Base-by-base conservation (phyloP, 2,113 vertebrate genomes). In the Platichthys stellatus region DNA sequence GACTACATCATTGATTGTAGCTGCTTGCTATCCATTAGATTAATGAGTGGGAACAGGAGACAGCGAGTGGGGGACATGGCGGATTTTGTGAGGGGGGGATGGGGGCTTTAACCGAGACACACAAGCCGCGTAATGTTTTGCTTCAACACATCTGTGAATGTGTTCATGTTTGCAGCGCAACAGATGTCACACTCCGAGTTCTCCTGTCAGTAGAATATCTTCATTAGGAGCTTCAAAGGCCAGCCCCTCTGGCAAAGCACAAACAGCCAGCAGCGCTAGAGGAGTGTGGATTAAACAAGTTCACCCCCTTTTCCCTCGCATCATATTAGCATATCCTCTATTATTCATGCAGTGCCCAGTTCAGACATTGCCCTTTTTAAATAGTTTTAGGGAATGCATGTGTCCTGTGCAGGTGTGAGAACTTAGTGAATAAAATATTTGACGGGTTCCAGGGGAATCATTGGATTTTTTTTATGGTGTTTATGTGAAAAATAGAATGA, bases 221-320 rank as follows among this genome's bases (percentile, higher is more conserved):
- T 94, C 90, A 93, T 94, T 92, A 93, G 38, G 69, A 63, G 60
- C 80, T 85, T 91, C 84, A 90, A 90, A 90, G 83, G 66, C 67
- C 67, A 38, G 23, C 71, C 84, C 90, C 83, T 82, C 72, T 63
- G 86, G 89, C 91, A 65, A 59, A 74, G 76, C 81, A 82, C 83
- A 89, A 88, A 89, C 86, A 89, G 86, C 88, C 91, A 76, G 73
- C 73, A 92, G 88, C 85, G 47, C 72, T 21, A 71, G 73, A 53
- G 7, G 61, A 73, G 60, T 83, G 69, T 80, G 80, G 72, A 82
- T 86, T 80, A 79, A 92, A 90, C 74, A 80, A 76, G 63, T 88
- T 67, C 78, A 40, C 63, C 78, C 69, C 74, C 47, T 18, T 4
- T 8, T 18, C 47, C 17, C 47, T 51, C 17, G 79, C 69, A 81